Evolutionary conservation across 2,888 invertebrate species (phyloP).

Genomic region (Pseudococcus jackbeardsleyi): DNA sequence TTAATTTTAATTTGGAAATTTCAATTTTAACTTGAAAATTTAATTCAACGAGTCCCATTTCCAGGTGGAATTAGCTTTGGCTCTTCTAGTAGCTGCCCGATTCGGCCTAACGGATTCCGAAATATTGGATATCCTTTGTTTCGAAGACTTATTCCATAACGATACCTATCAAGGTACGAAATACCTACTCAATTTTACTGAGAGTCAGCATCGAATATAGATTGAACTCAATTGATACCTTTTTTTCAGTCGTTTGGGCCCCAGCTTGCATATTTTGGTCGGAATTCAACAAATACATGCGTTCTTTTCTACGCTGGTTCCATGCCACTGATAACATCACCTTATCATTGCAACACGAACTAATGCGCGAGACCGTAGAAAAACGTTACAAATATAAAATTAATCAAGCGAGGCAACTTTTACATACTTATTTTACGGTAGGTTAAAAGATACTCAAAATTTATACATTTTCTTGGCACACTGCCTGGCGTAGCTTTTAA

Average conservation of each 20-base stretch:
- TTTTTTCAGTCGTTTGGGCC: conserved; percentile 76
- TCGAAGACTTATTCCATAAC: conserved; percentile 76
- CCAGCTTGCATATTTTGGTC: conserved; percentile 80
- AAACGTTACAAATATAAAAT: conserved; percentile 76
- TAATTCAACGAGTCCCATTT: neutral
- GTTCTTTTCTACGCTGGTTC: conserved; percentile 78
- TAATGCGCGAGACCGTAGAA: conserved; percentile 60
- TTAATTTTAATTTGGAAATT: no score
- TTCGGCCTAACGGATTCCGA: conserved; percentile 87
- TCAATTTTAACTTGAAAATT: neutral
- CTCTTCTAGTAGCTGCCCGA: conserved; percentile 81
- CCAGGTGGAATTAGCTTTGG: conserved; percentile 74
- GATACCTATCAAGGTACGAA: conserved; percentile 68
- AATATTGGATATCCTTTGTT: conserved; percentile 79
- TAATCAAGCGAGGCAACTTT: conserved; percentile 72
- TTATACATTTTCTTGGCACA: conserved; percentile 15
- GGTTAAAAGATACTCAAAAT: conserved; percentile 65
- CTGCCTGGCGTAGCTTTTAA: neutral
- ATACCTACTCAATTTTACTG: neutral
- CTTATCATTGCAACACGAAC: conserved; percentile 61
- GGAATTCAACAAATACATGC: conserved; percentile 76
- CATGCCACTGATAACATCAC: conserved; percentile 73
- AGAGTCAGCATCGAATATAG: no score
- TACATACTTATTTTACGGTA: conserved; percentile 77
- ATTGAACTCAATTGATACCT: neutral